phyloP scores from a whole-genome alignment of 2,797 vertebrate genomes.

The Sebastes oblongus region DNA sequence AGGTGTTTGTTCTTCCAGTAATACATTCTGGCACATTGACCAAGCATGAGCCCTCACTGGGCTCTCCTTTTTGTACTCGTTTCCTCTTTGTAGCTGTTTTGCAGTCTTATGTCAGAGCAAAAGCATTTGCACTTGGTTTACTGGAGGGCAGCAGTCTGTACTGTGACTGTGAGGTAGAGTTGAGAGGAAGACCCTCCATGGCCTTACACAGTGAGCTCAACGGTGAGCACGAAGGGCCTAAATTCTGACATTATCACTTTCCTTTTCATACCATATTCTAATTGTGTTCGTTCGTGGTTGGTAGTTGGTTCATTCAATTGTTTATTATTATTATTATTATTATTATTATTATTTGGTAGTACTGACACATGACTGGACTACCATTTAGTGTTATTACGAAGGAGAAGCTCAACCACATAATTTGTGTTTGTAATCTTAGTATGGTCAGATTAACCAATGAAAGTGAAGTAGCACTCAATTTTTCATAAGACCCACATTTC shows the following conservation, averaged over 20 bases:
- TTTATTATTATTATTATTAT: neutral
- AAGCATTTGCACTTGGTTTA: slow-evolving; percentile 57
- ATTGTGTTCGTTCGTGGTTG: neutral
- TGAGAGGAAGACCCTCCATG: neutral
- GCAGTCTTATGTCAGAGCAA: slow-evolving; percentile 54
- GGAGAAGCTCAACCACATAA: neutral
- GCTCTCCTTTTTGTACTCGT: neutral
- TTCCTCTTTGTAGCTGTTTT: slow-evolving; percentile 30
- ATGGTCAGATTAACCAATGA: neutral
- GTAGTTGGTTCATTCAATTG: neutral
- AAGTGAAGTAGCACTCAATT: neutral
- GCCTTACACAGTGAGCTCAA: neutral
- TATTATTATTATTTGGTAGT: neutral
- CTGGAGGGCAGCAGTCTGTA: slow-evolving; percentile 31
- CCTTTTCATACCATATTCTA: neutral
- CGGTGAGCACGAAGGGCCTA: neutral
- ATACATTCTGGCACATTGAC: slow-evolving; percentile 11
- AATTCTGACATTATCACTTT: neutral
- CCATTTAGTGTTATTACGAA: neutral
- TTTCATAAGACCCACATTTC: neutral
- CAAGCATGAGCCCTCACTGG: slow-evolving; percentile 17
- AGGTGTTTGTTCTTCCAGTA: neutral
- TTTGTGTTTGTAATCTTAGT: neutral
- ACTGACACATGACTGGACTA: neutral
- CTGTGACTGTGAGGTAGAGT: neutral